phyloP scores from a whole-genome alignment of 2,797 vertebrate genomes.

The Anguilla megastoma region DNA sequence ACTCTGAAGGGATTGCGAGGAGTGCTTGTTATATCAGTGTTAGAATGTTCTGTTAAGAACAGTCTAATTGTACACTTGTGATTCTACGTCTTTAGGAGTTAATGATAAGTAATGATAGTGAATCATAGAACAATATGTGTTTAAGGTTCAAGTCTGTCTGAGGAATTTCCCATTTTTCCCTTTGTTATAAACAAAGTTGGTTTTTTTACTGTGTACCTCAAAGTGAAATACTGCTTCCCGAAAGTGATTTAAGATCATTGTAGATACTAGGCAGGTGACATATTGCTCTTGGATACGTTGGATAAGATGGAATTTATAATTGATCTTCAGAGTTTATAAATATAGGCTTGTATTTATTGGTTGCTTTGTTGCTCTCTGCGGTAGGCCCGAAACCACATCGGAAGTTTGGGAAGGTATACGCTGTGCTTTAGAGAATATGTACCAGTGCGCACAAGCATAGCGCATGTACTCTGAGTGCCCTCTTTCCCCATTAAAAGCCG shows the following conservation, averaged over 20 bases:
- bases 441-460: background rate
- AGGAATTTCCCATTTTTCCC: background rate
- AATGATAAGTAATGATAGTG: background rate
- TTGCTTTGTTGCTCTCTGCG: background rate
- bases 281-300: background rate
- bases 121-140: background rate
- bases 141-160: background rate
- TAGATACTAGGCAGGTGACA: background rate
- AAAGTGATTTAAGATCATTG: background rate
- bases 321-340: constrained; percentile 5
- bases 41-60: too few relatives aligned
- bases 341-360: background rate
- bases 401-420: background rate
- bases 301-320: background rate
- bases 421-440: background rate
- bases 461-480: background rate
- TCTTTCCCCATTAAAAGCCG: background rate
- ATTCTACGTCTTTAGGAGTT: too few relatives aligned
- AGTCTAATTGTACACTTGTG: too few relatives aligned
- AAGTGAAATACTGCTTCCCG: background rate
- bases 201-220: background rate
- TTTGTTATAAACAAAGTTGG: background rate
- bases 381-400: constrained; percentile 4
- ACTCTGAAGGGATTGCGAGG: background rate
- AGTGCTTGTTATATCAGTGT: too few relatives aligned